A percentile compares a stretch with the other conserved stretches of the same genome.
Conservation (phyloP, 92 coral and sea anemone genomes). For the Heteractis magnifica region DNA sequence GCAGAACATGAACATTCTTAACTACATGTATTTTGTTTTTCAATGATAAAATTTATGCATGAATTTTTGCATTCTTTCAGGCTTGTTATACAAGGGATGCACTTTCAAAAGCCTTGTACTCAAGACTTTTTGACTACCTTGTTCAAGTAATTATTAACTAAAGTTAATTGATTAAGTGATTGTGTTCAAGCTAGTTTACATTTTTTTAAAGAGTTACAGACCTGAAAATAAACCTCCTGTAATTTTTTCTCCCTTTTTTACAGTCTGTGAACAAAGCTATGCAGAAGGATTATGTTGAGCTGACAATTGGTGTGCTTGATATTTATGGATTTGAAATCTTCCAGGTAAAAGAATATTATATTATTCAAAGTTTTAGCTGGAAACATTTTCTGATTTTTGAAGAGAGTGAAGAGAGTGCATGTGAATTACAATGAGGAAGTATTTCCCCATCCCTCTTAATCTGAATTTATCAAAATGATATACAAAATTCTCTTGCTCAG, state of each 20-base stretch:
- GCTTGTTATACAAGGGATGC: constrained; percentile 98
- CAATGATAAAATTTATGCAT: not conserved
- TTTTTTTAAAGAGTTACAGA: too few species aligned
- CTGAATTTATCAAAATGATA: too few species aligned
- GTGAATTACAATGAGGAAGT: not conserved
- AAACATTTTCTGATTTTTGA: too few species aligned
- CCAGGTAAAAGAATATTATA: constrained; percentile 54
- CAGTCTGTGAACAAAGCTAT: constrained; percentile 96
- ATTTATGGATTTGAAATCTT: constrained; percentile 99
- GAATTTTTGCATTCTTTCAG: constrained; percentile 15
- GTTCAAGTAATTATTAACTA: constrained; percentile 65
- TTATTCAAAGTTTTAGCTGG: not conserved
- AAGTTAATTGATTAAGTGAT: not conserved
- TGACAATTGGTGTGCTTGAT: constrained; percentile 94
- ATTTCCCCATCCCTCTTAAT: too few species aligned
- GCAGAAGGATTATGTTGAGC: constrained; percentile 85
- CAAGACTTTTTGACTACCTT: constrained; percentile 90
- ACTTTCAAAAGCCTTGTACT: constrained; percentile 81
- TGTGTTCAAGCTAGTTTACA: not conserved
- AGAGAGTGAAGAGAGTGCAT: not conserved
- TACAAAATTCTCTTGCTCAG: too few species aligned
- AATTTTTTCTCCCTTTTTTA: not conserved
- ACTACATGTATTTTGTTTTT: too few species aligned
- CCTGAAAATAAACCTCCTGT: not conserved
- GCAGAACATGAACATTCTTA: not conserved